Evolutionary conservation across 2,888 invertebrate genomes (phyloP), one percentile per base, ranked within the genome.

Genomic region (Pterostichus niger): DNA sequence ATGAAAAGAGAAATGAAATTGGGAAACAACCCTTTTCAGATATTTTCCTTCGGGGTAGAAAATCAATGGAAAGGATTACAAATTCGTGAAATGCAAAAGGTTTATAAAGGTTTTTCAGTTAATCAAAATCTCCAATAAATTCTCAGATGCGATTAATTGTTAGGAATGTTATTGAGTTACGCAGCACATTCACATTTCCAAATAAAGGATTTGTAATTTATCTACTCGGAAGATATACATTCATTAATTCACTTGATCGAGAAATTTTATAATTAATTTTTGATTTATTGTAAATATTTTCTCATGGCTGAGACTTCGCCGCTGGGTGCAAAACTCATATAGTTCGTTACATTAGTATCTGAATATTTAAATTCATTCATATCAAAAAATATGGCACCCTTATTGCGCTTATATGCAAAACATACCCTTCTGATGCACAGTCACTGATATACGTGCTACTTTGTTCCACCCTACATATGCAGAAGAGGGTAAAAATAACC

Each of bases 111-210:
- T 80, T 80, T 80, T 68, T 80, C 80, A 49, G 44, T 86, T 87
- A 86, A 87, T 87, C 86, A 86, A 87, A 87, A 86, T 86, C 86
- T 87, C 85, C 85, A 87, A 87, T 86, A 87, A 88, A 88, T 87
- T 85, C 86, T 86, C 87, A 84, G 87, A 87, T 87, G 86, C 87
- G 87, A 87, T 87, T 87, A 88, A 88, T 88, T 87, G 87, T 85
- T 86, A 86, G 88, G 88, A 89, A 89, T 89, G 88, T 88, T 89
- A 89, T 89, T 88, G 89, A 88, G 89, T 88, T 40, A 56, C 56
- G 54, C 56, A 77, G 77, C 17, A 31, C 31, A 52, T 49, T 75
- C 75, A 52, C 75, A 33, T 52, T 75, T 49, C 49, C 75, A 75
- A 52, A 52, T 75, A 75, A 75, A 75, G 75, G 75, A 75, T 75